phyloP scores from a whole-genome alignment of 92 coral and sea anemone genomes.

The Zoanthus solanderi region DNA sequence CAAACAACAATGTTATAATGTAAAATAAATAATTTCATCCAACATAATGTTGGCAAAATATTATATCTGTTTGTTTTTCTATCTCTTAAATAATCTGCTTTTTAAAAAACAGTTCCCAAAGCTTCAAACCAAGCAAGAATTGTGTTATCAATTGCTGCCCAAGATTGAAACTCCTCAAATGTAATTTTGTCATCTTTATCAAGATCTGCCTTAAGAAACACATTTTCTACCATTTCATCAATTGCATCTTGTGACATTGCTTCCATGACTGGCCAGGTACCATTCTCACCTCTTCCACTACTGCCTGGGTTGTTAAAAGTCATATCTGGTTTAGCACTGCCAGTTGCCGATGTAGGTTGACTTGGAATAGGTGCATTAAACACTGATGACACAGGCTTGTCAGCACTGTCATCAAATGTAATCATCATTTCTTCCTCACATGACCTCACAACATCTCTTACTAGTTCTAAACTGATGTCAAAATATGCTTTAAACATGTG shows the following conservation, averaged over 20 bases:
- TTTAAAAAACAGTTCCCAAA: constrained; percentile 90
- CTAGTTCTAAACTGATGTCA: constrained; percentile 93
- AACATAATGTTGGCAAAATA: background rate
- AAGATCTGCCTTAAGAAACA: constrained; percentile 87
- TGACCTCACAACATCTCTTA: constrained; percentile 91
- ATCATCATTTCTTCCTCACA: constrained; percentile 99
- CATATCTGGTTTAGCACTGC: constrained; percentile 68
- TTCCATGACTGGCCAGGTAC: constrained; percentile 98
- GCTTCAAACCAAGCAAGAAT: constrained; percentile 98
- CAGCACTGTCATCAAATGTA: constrained; percentile 95
- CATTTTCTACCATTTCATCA: constrained; percentile 98
- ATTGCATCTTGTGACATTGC: constrained; percentile 99
- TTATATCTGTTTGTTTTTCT: background rate
- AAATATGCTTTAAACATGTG: constrained; percentile 98
- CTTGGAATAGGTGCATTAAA: constrained; percentile 97
- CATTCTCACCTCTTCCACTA: constrained; percentile 67
- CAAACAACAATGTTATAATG: background rate
- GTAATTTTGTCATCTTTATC: constrained; percentile 91
- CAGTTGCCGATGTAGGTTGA: constrained; percentile 70
- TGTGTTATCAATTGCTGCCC: constrained; percentile 94
- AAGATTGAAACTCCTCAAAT: constrained; percentile 92
- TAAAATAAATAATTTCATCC: background rate
- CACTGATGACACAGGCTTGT: constrained; percentile 95
- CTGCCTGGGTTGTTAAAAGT: constrained; percentile 72
- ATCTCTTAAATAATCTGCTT: background rate